These are phyloP conservation scores for Hyperoodon ampullatus DNA, from an alignment of 2,113 vertebrate genomes.

Conservation along the genomic window DNA sequence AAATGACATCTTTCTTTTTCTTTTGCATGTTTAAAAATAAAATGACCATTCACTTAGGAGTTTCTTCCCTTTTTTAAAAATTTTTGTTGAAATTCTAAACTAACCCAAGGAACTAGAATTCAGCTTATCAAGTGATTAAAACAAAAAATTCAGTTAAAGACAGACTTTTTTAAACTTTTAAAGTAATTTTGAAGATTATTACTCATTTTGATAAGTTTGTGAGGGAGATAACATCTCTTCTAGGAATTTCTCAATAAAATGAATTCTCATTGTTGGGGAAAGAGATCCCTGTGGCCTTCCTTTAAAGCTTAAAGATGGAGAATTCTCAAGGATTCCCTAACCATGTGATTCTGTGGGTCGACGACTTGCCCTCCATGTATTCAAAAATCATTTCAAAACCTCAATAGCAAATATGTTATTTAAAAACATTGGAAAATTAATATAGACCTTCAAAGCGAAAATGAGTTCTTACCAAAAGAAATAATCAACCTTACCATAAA, in stretches of 20 bases:
- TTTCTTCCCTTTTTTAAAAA: neutral
- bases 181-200: slow-evolving; percentile 18
- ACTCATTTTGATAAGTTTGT: neutral
- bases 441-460: neutral
- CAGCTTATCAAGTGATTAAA: neutral
- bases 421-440: slow-evolving; percentile 28
- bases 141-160: slow-evolving; percentile 31
- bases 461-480: neutral
- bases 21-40: slow-evolving; percentile 6
- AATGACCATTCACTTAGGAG: neutral
- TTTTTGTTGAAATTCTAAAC: slow-evolving; percentile 44
- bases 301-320: neutral
- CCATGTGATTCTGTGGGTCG: neutral
- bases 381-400: slow-evolving; percentile 29
- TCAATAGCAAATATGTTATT: neutral
- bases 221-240: neutral
- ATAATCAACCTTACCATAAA: neutral
- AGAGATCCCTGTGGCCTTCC: neutral
- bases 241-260: neutral
- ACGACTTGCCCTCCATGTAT: neutral
- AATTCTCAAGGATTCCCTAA: neutral
- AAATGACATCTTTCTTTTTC: neutral
- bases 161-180: neutral
- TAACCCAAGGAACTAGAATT: neutral
- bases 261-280: neutral